A percentile compares a stretch with the other conserved stretches of the same genome.
phyloP scores from a whole-genome alignment of 1,140 invertebrate species.

The Dermatophagoides farinae region DNA sequence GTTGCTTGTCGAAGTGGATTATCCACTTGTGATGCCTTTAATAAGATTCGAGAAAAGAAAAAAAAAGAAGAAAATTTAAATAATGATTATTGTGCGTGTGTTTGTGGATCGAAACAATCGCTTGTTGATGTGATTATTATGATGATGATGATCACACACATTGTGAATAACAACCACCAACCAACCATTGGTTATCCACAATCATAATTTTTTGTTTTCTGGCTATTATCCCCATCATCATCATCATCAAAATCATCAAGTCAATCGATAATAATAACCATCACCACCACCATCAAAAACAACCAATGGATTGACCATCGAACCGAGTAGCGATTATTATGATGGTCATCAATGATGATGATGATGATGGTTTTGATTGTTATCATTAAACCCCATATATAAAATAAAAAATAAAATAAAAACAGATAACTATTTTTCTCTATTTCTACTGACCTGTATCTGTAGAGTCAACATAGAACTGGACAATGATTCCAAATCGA shows the following conservation, averaged over 20 bases:
- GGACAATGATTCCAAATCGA: constrained; percentile 48
- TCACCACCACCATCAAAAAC: too few species aligned
- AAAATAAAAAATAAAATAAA: too few species aligned
- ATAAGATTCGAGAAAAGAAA: neutral
- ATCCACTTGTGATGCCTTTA: constrained; percentile 22
- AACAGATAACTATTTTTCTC: neutral
- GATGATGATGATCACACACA: neutral
- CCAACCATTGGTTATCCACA: neutral
- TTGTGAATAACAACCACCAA: neutral
- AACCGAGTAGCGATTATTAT: too few species aligned
- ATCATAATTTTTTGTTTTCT: neutral
- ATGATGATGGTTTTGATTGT: too few species aligned
- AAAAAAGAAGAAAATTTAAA: neutral
- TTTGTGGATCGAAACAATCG: neutral
- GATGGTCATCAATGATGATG: too few species aligned
- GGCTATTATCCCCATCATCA: neutral
- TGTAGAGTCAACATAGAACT: constrained; percentile 52
- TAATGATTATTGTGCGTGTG: neutral
- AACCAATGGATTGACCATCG: too few species aligned
- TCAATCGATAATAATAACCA: too few species aligned
- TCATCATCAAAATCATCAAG: neutral
- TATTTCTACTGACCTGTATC: constrained; percentile 33
- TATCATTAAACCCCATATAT: too few species aligned
- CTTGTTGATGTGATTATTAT: neutral
- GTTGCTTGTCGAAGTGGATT: constrained; percentile 23